Conservation (phyloP, 2,797 vertebrate genomes). For the Silurus lanzhouensis region DNA sequence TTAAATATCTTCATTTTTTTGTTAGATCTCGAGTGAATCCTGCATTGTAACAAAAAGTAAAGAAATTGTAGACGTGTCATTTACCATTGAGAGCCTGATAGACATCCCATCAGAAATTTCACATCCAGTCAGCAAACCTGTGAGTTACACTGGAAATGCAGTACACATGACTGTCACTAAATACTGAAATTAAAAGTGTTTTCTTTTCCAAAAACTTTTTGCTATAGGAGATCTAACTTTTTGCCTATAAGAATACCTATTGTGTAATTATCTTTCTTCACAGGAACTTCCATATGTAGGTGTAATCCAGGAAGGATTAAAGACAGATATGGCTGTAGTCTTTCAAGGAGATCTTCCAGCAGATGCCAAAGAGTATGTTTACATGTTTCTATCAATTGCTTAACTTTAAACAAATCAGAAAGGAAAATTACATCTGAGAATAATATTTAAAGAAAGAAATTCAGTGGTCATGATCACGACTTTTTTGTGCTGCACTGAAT, state of each 20-base stretch:
- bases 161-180: not conserved
- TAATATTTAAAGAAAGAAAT: not conserved
- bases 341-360: not conserved
- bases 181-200: not conserved
- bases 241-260: not conserved
- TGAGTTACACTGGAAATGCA: not conserved
- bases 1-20: not conserved
- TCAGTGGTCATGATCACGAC: not conserved
- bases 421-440: not conserved
- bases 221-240: not conserved
- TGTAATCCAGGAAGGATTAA: not conserved
- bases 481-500: not conserved
- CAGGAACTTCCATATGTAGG: slow-evolving; percentile 8
- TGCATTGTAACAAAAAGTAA: not conserved
- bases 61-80: not conserved
- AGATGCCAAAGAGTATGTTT: not conserved
- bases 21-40: not conserved
- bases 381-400: not conserved
- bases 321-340: not conserved
- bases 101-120: not conserved
- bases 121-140: not conserved
- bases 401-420: not conserved
- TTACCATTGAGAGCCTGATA: not conserved
- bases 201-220: not conserved
- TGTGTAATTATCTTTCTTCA: not conserved